phyloP scores from a whole-genome alignment of 2,797 vertebrate species.

The Lepus townsendii region DNA sequence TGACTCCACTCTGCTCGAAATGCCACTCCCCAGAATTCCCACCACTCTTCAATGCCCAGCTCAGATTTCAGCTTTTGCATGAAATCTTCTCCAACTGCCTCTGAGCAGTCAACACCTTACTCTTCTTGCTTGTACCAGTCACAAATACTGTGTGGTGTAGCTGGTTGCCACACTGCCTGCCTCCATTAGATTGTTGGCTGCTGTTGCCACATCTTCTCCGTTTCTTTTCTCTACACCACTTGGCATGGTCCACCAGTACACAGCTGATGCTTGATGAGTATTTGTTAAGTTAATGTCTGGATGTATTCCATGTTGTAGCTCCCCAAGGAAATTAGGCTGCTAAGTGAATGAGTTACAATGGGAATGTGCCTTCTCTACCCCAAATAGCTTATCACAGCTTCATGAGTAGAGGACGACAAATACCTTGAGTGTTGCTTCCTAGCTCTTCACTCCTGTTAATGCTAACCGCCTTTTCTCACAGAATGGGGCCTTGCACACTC shows the following conservation, averaged over 20 bases:
- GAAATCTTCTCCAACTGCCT: not conserved
- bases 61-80: not conserved
- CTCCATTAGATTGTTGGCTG: not conserved
- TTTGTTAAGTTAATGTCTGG: constrained; percentile 12
- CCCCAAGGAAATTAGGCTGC: not conserved
- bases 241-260: not conserved
- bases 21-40: not conserved
- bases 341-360: not conserved
- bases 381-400: not conserved
- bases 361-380: not conserved
- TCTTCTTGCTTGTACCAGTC: not conserved
- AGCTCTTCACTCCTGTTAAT: not conserved
- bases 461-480: not conserved
- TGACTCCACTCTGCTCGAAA: not conserved
- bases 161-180: not conserved
- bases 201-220: not conserved
- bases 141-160: not conserved
- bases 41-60: not conserved
- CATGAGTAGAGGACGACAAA: not conserved
- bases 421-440: not conserved
- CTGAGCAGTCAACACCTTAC: not conserved
- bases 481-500: not conserved
- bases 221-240: not conserved
- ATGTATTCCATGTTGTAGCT: constrained; percentile 28
- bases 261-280: constrained; percentile 10